Evolutionary conservation across 2,797 vertebrate genomes (phyloP).

Genomic region (Oreochromis mossambicus): DNA sequence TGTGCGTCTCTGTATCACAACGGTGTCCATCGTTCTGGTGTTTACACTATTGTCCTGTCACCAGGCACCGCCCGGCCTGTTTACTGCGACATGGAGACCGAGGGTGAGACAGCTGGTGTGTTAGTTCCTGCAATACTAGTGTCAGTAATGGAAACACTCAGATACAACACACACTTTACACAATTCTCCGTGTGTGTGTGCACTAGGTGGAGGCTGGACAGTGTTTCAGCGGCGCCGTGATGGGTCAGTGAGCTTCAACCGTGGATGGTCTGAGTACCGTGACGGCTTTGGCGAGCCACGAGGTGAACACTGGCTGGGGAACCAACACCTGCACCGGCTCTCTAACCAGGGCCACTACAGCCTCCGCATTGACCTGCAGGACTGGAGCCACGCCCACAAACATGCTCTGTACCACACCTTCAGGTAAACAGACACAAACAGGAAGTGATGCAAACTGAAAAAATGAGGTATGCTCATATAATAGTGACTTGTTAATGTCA

Average conservation of each 20-base stretch:
- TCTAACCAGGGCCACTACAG: constrained; percentile 76
- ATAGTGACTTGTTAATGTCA: background rate
- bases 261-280: constrained; percentile 73
- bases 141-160: background rate
- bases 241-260: constrained; percentile 72
- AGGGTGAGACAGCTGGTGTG: constrained; percentile 62
- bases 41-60: constrained; percentile 77
- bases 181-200: background rate
- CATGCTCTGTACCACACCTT: constrained; percentile 77
- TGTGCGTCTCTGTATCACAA: constrained; percentile 80
- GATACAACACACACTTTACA: background rate
- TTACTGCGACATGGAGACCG: constrained; percentile 84
- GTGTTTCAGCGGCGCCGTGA: constrained; percentile 70
- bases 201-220: constrained; percentile 74
- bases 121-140: background rate
- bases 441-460: background rate
- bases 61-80: constrained; percentile 69
- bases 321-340: constrained; percentile 75
- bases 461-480: background rate
- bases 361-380: constrained; percentile 81
- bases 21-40: constrained; percentile 72
- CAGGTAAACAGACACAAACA: constrained; percentile 26
- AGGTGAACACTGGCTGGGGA: constrained; percentile 78
- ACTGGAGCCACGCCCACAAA: constrained; percentile 81
- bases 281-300: constrained; percentile 70